Conservation (phyloP, 1,140 invertebrate genomes). For the Nasonia giraulti region DNA sequence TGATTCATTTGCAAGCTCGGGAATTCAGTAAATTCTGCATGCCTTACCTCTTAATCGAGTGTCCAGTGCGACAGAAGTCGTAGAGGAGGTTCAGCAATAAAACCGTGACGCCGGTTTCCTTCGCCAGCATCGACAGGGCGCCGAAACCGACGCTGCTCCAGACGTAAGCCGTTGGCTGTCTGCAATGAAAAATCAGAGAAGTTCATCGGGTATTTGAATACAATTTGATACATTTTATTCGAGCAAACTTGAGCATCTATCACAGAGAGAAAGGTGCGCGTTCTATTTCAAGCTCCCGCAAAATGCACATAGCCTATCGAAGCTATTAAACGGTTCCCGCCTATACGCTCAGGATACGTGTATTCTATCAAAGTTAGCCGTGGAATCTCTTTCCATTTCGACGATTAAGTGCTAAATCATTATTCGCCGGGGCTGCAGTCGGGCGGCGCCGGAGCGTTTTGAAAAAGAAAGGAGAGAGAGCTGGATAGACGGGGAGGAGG, state of each 20-base stretch:
- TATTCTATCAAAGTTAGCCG: constrained; percentile 14
- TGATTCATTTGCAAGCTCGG: too few relatives aligned
- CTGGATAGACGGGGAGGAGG: background rate
- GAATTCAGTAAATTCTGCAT: too few relatives aligned
- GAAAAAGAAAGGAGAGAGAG: constrained; percentile 23
- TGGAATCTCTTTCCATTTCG: constrained; percentile 41
- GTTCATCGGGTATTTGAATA: background rate
- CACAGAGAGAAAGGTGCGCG: too few relatives aligned
- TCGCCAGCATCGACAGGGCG: constrained; percentile 90
- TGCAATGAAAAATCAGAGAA: constrained; percentile 58
- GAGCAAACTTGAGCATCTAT: too few relatives aligned
- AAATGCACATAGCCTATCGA: background rate
- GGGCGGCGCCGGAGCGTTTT: background rate
- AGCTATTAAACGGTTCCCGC: too few relatives aligned
- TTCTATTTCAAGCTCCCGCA: background rate
- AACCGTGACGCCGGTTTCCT: constrained; percentile 93
- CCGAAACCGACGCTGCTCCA: constrained; percentile 81
- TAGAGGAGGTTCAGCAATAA: constrained; percentile 83
- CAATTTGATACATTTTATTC: too few relatives aligned
- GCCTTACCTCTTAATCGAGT: constrained; percentile 79
- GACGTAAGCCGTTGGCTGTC: constrained; percentile 73
- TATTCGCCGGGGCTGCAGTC: constrained; percentile 22
- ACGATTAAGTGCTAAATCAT: constrained; percentile 47
- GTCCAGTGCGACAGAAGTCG: constrained; percentile 83
- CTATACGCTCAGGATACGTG: background rate